Base-by-base conservation (phyloP, 2,888 invertebrate genomes). In the Epinotia demarniana region DNA sequence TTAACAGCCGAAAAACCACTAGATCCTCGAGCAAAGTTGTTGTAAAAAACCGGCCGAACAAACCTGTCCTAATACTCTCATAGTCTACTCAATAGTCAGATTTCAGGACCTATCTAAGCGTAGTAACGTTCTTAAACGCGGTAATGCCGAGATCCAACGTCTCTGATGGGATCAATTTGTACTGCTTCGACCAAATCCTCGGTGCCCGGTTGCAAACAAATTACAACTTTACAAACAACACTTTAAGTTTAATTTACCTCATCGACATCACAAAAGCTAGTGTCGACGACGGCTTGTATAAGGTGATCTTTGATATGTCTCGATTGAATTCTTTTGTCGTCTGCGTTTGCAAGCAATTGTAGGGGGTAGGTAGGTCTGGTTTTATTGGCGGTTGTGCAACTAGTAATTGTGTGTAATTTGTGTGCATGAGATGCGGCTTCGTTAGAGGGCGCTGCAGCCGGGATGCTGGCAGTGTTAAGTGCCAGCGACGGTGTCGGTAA, bases 61-160 rank as follows among this genome's bases (percentile, higher is more conserved):
- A 70, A 60, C 60, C 70, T 70, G 18, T 66, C 4, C 75, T 86
- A 87, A 86, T 87, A 84, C 86, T 84, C 84, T 84, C 86, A 87
- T n/a, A n/a, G n/a, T n/a, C n/a, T n/a, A n/a, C n/a, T 87, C 89
- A 89, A 88, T 87, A 87, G 86, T 85, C 85, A 84, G 86, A 88
- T 89, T 87, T 84, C 85, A 86, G 82, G 78, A 82, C 84, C 86
- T 84, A 86, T 86, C 85, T 82, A 83, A 84, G 79, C 78, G 79
- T 79, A 55, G 73, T 60, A 68, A 16, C 72, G 78, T 79, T 79
- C 81, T 79, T 80, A 83, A 84, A 81, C 79, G 77, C 80, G 77
- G 78, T 75, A 80, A 76, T 78, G 46, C 78, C 78, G 78, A 79
- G 80, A 82, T 81, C 80, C 81, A 79, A 79, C 78, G 73, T 78